Evolutionary conservation across 2,113 vertebrate genomes (phyloP), one percentile per base, ranked within the genome.

Genomic region (Pterophyllum scalare): DNA sequence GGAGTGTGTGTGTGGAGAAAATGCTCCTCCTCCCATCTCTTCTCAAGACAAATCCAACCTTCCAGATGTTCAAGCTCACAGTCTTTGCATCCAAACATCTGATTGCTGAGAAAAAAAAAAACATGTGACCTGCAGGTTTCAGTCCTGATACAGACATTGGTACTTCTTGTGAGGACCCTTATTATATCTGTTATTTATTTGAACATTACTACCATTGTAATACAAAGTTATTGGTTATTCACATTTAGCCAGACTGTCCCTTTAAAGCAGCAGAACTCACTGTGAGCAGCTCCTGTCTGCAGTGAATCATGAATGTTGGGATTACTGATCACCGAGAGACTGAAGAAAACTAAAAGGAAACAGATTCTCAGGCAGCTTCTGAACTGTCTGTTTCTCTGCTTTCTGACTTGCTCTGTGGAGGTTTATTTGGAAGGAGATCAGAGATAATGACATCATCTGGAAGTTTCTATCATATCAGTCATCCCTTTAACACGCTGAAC

Each of bases 11-110:
- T 7, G 49, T 20, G 49, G 12, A 8, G 22, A 46, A 46, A 49
- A 49, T 6, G 0, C 43, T 19, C 9, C 65, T 10, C 22, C 64
- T 67, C 64, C n/a, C 14, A 46, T 19, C 8, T 9, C 22, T 26
- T 46, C 40, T 46, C 64, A 52, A 52, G 3, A 19, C 3, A 15
- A 26, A 67, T 70, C 22, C 24, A 38, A 52, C 43, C 43, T 52
- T 88, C 77, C 77, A 86, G 75, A 26, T 80, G 52, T 81, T 64
- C 81, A 64, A 79, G n/a, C n/a, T n/a, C n/a, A n/a, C 89, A 65
- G 26, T 75, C 56, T 65, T 26, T 10, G 2, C 10, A 3, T 38
- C 35, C 7, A 14, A 61, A 60, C 22, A 78, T 22, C 52, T 75
- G 81, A 79, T 28, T 60, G 62, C 24, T 57, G 40, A 75, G n/a